Percentiles rank a stretch among this genome's conserved stretches.
Conservation (phyloP, 2,888 invertebrate genomes). For the Keiferia lycopersicella region DNA sequence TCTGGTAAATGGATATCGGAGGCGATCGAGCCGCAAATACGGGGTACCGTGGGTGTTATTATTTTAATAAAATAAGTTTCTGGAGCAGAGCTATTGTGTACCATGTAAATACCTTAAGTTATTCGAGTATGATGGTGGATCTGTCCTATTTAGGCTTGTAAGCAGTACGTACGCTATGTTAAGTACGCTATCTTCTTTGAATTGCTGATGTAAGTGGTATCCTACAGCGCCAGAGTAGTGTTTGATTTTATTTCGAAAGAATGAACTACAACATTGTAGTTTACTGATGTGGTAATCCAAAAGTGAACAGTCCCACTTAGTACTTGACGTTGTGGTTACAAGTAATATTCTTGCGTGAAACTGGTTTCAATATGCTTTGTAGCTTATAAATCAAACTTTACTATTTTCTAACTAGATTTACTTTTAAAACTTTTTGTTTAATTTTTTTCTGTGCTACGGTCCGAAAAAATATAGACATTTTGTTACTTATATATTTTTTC, state of each 20-base stretch:
- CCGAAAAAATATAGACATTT: too few species aligned
- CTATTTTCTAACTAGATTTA: too few species aligned
- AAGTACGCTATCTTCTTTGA: slow-evolving; percentile 23
- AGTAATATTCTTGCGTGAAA: too few species aligned
- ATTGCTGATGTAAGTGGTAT: slow-evolving; percentile 8
- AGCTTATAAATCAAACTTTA: too few species aligned
- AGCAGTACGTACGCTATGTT: not conserved
- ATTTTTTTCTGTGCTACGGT: too few species aligned
- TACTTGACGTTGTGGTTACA: too few species aligned
- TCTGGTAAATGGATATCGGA: slow-evolving; percentile 49
- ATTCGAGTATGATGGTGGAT: slow-evolving; percentile 29
- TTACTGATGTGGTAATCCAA: not conserved
- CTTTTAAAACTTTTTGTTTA: too few species aligned
- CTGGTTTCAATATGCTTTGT: too few species aligned
- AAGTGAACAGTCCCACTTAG: not conserved
- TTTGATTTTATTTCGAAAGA: slow-evolving; percentile 4
- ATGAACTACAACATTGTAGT: not conserved
- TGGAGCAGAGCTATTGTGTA: slow-evolving; percentile 34
- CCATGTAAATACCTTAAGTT: slow-evolving; percentile 34
- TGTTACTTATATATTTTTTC: not conserved
- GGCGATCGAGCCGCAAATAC: slow-evolving; percentile 61
- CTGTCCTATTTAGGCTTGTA: slow-evolving; percentile 21
- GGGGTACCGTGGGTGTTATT: slow-evolving; percentile 62
- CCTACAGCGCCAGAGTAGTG: not conserved
- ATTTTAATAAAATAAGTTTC: slow-evolving; percentile 39